Evolutionary conservation across 1,140 invertebrate species (phyloP).

Genomic region (Trinorchestia longiramus): DNA sequence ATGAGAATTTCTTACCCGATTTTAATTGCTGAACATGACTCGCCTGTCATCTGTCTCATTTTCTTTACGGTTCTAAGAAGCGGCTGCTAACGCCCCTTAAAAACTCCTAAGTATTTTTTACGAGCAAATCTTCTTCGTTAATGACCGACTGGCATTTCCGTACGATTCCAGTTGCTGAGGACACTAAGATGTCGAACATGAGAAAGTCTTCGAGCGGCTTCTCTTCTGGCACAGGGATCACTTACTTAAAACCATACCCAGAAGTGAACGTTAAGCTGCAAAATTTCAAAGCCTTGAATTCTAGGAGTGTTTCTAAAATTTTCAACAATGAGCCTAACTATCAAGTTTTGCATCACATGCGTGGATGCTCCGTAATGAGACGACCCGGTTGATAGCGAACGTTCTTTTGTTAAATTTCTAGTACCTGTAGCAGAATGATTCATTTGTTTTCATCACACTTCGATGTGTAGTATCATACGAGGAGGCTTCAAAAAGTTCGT

Average conservation of each 20-base stretch:
- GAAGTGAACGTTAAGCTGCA: background rate
- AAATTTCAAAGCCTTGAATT: background rate
- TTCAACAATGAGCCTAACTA: background rate
- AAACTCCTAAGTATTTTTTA: conserved; percentile 31
- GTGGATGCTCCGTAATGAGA: background rate
- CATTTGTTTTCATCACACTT: background rate
- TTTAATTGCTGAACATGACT: background rate
- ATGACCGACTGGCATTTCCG: background rate
- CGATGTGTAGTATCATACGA: too few species aligned
- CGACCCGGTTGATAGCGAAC: background rate
- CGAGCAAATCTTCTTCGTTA: conserved; percentile 17
- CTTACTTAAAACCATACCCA: background rate
- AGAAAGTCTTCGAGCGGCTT: background rate
- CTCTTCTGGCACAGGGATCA: background rate
- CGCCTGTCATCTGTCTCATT: background rate
- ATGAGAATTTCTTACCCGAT: background rate
- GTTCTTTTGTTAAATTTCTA: background rate
- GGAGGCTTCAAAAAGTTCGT: too few species aligned
- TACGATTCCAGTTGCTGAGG: background rate
- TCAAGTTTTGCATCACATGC: background rate
- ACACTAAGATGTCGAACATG: background rate
- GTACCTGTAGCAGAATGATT: background rate
- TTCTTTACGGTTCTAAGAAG: background rate
- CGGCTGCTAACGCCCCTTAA: conserved; percentile 17
- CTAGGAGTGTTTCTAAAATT: background rate